Percentiles rank a stretch among this genome's conserved stretches.
Conservation (phyloP, 2,113 vertebrate genomes). For the Muscicapa adusta region DNA sequence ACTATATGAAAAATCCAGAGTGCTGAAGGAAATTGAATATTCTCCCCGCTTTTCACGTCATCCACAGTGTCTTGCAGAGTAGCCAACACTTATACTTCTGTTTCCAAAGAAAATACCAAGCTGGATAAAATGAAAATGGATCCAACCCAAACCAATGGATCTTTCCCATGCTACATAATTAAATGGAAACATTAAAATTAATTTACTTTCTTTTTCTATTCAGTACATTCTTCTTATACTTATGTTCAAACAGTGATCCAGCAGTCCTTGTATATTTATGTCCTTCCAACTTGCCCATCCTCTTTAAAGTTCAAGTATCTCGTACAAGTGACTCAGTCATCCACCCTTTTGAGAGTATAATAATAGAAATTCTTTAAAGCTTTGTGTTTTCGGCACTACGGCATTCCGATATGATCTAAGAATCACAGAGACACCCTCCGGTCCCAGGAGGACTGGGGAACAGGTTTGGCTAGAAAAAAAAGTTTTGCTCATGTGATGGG, state of each 20-base stretch:
- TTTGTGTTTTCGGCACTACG: not conserved
- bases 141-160: not conserved
- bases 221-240: not conserved
- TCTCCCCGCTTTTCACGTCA: not conserved
- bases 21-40: not conserved
- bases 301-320: constrained; percentile 51
- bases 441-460: constrained; percentile 5
- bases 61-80: not conserved
- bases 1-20: not conserved
- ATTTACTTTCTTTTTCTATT: not conserved
- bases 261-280: not conserved
- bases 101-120: not conserved
- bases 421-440: constrained; percentile 44
- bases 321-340: constrained; percentile 17
- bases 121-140: not conserved
- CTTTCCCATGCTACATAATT: not conserved
- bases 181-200: not conserved
- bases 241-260: not conserved
- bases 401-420: constrained; percentile 56
- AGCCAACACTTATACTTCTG: not conserved
- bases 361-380: constrained; percentile 50
- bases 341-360: constrained; percentile 1
- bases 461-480: constrained; percentile 65
- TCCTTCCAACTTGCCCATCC: not conserved
- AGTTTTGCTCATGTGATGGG: constrained; percentile 53